A percentile compares a stretch with the other conserved stretches of the same genome.
Conservation (phyloP, 2,888 invertebrate genomes). For the Cepaea hortensis region DNA sequence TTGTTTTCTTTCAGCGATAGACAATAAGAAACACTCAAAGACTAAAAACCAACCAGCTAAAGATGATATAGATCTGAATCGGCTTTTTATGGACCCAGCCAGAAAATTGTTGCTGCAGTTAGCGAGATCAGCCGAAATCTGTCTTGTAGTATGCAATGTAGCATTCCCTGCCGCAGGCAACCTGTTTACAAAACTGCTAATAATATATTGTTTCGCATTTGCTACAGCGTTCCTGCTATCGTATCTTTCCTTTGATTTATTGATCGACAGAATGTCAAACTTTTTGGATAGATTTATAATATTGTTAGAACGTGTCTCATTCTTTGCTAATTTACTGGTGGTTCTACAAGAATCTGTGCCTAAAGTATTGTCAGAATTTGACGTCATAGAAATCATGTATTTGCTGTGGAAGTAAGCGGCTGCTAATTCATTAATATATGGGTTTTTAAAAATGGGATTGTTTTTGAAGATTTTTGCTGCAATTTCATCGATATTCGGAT, state of each 20-base stretch:
- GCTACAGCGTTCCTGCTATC: neutral
- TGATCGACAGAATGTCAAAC: neutral
- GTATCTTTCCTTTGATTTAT: neutral
- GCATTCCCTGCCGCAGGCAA: neutral
- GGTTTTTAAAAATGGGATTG: neutral
- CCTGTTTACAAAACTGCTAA: neutral
- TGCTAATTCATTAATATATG: neutral
- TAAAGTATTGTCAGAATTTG: neutral
- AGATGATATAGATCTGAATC: neutral
- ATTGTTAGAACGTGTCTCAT: no score
- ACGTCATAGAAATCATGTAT: neutral
- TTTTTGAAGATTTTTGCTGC: neutral
- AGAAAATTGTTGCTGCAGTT: neutral
- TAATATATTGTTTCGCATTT: neutral
- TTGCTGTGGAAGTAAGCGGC: neutral
- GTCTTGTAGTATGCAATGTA: neutral
- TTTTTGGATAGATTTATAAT: neutral
- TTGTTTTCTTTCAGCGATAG: neutral
- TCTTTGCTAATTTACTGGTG: neutral
- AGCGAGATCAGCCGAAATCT: neutral
- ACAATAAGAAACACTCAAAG: neutral
- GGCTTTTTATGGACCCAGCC: neutral
- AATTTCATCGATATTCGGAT: constrained; percentile 17
- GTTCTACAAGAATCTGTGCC: neutral
- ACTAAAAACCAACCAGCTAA: neutral